Percentiles rank a stretch among this genome's conserved stretches.
phyloP scores from a whole-genome alignment of 2,888 invertebrate species.

The Rhagophthalmus giganteus region DNA sequence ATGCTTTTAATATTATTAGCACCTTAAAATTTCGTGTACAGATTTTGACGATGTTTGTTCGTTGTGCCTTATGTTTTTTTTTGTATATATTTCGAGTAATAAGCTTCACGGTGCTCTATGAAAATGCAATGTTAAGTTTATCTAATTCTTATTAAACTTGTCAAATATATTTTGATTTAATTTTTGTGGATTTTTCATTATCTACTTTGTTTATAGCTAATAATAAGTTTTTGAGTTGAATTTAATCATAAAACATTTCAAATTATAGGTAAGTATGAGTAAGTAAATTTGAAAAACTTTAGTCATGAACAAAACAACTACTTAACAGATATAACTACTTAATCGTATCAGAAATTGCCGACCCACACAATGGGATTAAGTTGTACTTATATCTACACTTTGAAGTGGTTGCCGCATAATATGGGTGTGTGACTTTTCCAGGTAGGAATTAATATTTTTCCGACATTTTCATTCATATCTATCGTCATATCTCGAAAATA shows the following conservation, averaged over 20 bases:
- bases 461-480: no score
- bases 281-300: no score
- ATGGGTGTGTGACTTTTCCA: no score
- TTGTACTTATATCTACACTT: no score
- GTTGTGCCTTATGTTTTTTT: conserved; percentile 21
- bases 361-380: not conserved
- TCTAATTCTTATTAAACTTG: conserved; percentile 12
- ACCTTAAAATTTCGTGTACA: conserved; percentile 1
- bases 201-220: not conserved
- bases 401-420: no score
- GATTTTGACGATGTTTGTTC: conserved; percentile 11
- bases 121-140: conserved; percentile 17
- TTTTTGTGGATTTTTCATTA: conserved; percentile 1
- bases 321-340: no score
- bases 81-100: conserved; percentile 2
- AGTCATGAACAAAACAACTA: no score
- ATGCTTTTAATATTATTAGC: conserved; percentile 4
- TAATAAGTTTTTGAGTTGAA: not conserved
- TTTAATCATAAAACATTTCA: no score
- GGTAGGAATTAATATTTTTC: no score
- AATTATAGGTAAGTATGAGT: no score
- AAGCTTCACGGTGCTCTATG: conserved; percentile 20
- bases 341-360: no score
- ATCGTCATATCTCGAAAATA: no score
- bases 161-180: conserved; percentile 19